phyloP scores from a whole-genome alignment of 2,113 vertebrate genomes.

The Ahaetulla prasina region DNA sequence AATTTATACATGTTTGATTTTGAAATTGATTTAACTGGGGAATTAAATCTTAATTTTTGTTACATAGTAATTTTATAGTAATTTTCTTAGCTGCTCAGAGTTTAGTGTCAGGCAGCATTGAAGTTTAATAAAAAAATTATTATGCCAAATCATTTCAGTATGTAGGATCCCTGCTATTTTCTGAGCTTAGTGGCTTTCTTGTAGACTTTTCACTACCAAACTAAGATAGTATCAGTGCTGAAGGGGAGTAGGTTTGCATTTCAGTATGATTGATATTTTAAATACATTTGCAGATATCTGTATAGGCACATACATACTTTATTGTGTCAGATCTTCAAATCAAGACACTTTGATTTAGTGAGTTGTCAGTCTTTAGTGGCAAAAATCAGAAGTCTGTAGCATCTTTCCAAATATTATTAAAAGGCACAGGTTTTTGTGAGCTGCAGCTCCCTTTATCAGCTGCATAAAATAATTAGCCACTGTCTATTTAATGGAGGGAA shows the following conservation, averaged over 20 bases:
- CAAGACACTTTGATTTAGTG: not conserved
- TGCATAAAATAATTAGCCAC: not conserved
- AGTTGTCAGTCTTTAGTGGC: not conserved
- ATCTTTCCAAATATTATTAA: not conserved
- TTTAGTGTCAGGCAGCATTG: not conserved
- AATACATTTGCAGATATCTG: not conserved
- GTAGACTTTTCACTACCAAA: not conserved
- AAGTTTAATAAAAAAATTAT: not conserved
- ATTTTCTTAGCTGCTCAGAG: not conserved
- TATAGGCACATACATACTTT: not conserved
- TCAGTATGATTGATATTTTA: not conserved
- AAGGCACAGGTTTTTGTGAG: not conserved
- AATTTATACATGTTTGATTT: not conserved
- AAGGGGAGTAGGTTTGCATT: not conserved
- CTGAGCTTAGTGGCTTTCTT: not conserved
- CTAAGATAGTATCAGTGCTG: not conserved
- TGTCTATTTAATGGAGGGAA: not conserved
- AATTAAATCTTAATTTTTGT: not conserved
- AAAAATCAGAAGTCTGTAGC: not conserved
- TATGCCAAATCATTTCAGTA: not conserved
- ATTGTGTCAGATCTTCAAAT: not conserved
- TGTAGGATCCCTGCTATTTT: not conserved
- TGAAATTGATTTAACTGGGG: not conserved
- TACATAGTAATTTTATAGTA: not conserved
- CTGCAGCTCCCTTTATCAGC: not conserved